These are phyloP conservation scores for Tachysurus fulvidraco DNA, from an alignment of 2,113 vertebrate genomes.

Conservation along the genomic window DNA sequence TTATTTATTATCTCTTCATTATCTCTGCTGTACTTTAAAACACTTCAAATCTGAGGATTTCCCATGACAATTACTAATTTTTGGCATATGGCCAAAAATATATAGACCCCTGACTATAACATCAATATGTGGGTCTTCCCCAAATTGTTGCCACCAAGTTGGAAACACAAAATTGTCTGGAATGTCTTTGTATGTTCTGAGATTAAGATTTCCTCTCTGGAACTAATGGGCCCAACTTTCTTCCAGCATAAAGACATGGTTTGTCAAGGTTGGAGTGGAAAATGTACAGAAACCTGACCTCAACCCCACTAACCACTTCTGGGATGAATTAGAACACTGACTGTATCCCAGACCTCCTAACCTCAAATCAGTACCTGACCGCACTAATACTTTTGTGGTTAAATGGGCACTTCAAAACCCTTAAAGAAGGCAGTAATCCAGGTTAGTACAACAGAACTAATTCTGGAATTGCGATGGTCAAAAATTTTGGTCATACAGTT, in stretches of 20 bases:
- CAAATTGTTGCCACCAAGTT: neutral
- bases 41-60: slow-evolving; percentile 22
- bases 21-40: slow-evolving; percentile 15
- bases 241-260: neutral
- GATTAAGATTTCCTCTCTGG: neutral
- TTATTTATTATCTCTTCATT: slow-evolving; percentile 31
- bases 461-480: neutral
- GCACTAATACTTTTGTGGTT: neutral
- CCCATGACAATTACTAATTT: slow-evolving; percentile 23
- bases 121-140: neutral
- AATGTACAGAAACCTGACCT: neutral
- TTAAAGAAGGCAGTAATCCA: neutral
- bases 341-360: neutral
- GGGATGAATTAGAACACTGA: neutral
- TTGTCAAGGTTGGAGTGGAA: neutral
- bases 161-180: neutral
- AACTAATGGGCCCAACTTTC: neutral
- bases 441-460: neutral
- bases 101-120: too few relatives aligned
- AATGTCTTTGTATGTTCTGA: neutral
- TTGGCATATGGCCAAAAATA: neutral
- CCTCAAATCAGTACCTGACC: neutral
- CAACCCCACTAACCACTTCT: neutral
- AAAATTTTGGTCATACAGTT: neutral
- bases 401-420: neutral